Evolutionary conservation across 37 sponge, comb jelly and placozoan species (phyloP).

Genomic region (Eunapius fragilis): DNA sequence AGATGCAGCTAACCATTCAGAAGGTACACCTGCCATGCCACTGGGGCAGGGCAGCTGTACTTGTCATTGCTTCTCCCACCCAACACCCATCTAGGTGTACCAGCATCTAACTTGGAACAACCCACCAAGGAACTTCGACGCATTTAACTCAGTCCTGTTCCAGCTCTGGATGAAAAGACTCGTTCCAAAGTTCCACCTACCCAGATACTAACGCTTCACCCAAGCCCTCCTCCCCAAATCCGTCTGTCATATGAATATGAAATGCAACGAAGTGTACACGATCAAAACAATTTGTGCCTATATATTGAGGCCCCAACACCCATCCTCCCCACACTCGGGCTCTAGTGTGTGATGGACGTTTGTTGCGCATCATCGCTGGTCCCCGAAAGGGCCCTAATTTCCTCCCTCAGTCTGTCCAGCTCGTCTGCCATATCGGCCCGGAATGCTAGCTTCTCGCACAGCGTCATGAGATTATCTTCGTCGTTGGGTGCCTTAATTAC

Average conservation of each 20-base stretch:
- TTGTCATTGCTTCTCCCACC: background rate
- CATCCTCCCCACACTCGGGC: background rate
- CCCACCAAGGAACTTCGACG: constrained; percentile 73
- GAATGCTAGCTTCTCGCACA: background rate
- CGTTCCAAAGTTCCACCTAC: constrained; percentile 8
- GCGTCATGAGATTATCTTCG: background rate
- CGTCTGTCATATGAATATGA: background rate
- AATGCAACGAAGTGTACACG: background rate
- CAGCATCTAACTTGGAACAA: constrained; percentile 80
- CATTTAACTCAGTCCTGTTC: constrained; percentile 74
- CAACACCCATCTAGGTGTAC: background rate
- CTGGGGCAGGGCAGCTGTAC: too few species aligned
- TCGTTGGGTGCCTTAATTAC: background rate
- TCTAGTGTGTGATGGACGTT: background rate
- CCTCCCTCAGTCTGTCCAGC: constrained; percentile 1
- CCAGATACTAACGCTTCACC: background rate
- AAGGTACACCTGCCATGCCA: background rate
- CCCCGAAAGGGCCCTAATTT: background rate
- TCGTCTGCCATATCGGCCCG: background rate
- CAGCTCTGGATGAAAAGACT: constrained; percentile 68
- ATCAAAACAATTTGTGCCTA: background rate
- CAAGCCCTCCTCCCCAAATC: background rate
- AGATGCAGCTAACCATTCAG: constrained; percentile 14
- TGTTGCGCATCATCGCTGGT: background rate
- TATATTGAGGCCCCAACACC: background rate